A percentile compares a stretch with the other conserved stretches of the same genome.
phyloP scores from a whole-genome alignment of 2,888 invertebrate species.

The Apeira syringaria region DNA sequence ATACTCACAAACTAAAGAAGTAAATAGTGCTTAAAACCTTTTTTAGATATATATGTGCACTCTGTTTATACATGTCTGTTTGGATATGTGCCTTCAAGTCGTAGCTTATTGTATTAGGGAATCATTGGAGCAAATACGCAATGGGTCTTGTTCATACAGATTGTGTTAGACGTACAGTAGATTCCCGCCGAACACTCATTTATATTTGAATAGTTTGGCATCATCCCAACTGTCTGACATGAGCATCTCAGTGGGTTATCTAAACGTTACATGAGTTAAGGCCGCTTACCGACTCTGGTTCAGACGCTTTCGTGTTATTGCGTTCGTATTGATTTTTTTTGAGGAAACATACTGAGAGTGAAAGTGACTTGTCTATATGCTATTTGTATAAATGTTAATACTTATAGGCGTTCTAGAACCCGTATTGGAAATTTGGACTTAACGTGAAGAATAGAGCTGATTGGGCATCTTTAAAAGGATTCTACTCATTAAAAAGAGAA shows the following conservation, averaged over 20 bases:
- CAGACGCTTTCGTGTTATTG: slow-evolving; percentile 27
- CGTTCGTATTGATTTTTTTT: slow-evolving; percentile 8
- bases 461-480: no score
- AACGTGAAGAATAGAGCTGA: no score
- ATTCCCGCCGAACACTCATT: slow-evolving; percentile 46
- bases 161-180: slow-evolving; percentile 30
- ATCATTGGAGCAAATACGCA: slow-evolving; percentile 14
- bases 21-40: slow-evolving; percentile 13
- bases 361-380: no score
- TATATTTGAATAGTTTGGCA: slow-evolving; percentile 61
- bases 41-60: slow-evolving; percentile 15
- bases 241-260: slow-evolving; percentile 47
- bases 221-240: slow-evolving; percentile 54
- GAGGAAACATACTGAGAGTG: neutral
- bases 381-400: no score
- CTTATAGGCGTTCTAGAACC: no score
- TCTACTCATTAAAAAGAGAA: no score
- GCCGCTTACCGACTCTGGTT: slow-evolving; percentile 26
- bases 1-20: slow-evolving; percentile 17
- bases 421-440: no score
- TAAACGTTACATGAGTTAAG: slow-evolving; percentile 41
- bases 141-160: slow-evolving; percentile 25
- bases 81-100: slow-evolving; percentile 21
- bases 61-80: slow-evolving; percentile 23
- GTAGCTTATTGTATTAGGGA: slow-evolving; percentile 30